These are phyloP conservation scores for Cettia cetti DNA, from an alignment of 2,113 vertebrate species.

Conservation along the genomic window DNA sequence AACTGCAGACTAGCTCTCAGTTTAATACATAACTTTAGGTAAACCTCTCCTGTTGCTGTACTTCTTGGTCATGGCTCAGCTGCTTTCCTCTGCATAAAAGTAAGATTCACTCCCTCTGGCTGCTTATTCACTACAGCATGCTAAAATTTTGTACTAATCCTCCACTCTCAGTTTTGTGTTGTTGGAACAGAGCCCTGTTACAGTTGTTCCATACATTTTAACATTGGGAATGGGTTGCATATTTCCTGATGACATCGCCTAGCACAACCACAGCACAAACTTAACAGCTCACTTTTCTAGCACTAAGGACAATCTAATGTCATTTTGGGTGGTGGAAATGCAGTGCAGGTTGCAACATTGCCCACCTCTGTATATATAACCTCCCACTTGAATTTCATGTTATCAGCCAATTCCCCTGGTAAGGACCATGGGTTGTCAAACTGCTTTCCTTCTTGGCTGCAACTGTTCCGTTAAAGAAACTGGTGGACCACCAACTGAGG, in stretches of 20 bases:
- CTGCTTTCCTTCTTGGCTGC: not conserved
- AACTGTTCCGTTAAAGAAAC: not conserved
- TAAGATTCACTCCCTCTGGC: not conserved
- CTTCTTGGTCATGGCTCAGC: not conserved
- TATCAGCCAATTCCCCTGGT: not conserved
- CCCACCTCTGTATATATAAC: not conserved
- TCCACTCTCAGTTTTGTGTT: not conserved
- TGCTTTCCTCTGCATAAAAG: not conserved
- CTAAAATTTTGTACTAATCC: not conserved
- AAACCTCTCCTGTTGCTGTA: not conserved
- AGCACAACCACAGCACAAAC: not conserved
- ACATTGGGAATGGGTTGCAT: not conserved
- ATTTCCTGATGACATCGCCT: not conserved
- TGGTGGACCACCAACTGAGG: not conserved
- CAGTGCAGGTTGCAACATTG: not conserved
- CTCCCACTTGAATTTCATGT: not conserved
- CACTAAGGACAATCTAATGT: not conserved
- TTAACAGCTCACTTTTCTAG: not conserved
- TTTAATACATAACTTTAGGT: not conserved
- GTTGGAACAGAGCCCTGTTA: not conserved
- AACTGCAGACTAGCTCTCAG: not conserved
- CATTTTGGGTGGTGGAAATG: not conserved
- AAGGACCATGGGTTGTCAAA: not conserved
- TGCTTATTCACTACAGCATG: not conserved
- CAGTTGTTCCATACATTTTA: not conserved